Evolutionary conservation across 2,113 vertebrate species (phyloP).

Genomic region (Siniperca knerii): DNA sequence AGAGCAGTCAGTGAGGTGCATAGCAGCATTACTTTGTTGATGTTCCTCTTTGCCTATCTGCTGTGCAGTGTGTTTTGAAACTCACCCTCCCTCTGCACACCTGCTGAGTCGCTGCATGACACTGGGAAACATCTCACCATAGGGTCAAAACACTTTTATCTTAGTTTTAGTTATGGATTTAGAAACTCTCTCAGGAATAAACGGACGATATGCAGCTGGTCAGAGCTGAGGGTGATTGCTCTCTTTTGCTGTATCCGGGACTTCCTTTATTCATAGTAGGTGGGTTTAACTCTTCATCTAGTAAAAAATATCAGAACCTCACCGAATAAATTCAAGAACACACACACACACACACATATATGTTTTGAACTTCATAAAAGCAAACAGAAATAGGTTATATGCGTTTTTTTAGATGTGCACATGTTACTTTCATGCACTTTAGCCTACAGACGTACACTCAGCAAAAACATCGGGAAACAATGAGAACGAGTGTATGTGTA

Average conservation of each 20-base stretch:
- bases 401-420: background rate
- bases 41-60: constrained; percentile 76
- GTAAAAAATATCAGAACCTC: constrained; percentile 48
- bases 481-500: background rate
- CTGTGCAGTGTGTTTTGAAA: constrained; percentile 81
- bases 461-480: background rate
- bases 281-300: constrained; percentile 56
- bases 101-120: constrained; percentile 79
- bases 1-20: constrained; percentile 72
- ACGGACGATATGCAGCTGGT: constrained; percentile 69
- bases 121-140: constrained; percentile 79
- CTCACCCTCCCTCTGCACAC: constrained; percentile 75
- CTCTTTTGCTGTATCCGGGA: constrained; percentile 48
- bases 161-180: constrained; percentile 76
- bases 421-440: constrained; percentile 10
- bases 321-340: constrained; percentile 23
- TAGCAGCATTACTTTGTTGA: constrained; percentile 79
- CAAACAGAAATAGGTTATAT: background rate
- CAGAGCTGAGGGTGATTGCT: constrained; percentile 42
- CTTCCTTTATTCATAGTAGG: constrained; percentile 67
- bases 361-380: background rate
- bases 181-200: constrained; percentile 75
- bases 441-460: background rate
- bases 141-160: constrained; percentile 80
- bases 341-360: background rate